phyloP scores from a whole-genome alignment of 1,140 invertebrate genomes.

The Polypedilum pembai region DNA sequence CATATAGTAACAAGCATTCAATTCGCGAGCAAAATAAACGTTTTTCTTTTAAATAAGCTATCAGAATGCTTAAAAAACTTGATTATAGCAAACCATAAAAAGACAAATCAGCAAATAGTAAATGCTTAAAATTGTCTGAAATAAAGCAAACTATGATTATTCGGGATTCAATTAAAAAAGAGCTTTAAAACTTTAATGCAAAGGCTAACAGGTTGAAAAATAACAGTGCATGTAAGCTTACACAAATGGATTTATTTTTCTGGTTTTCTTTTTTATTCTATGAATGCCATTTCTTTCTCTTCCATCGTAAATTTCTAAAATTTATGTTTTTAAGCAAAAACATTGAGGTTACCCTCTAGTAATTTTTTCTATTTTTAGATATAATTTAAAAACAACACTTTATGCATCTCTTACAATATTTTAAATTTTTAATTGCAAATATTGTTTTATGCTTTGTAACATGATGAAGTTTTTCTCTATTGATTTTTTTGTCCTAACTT shows the following conservation, averaged over 20 bases:
- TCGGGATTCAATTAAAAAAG: background rate
- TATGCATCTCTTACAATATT: background rate
- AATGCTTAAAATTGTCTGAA: too few relatives aligned
- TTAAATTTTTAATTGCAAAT: background rate
- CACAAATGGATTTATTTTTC: background rate
- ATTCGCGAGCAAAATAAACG: too few relatives aligned
- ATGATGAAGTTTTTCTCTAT: too few relatives aligned
- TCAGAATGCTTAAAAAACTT: too few relatives aligned
- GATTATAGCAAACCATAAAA: too few relatives aligned
- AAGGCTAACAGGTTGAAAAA: conserved; percentile 7
- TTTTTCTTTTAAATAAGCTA: too few relatives aligned
- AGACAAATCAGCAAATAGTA: too few relatives aligned
- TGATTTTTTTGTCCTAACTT: too few relatives aligned
- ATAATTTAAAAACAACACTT: background rate
- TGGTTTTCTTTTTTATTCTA: background rate
- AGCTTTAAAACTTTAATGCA: conserved; percentile 1
- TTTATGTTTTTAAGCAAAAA: conserved; percentile 2
- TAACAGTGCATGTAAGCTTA: too few relatives aligned
- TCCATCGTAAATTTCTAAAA: background rate
- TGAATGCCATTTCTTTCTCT: background rate
- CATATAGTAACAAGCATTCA: too few relatives aligned
- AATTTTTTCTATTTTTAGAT: too few relatives aligned
- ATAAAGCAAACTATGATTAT: too few relatives aligned
- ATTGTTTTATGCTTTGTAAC: background rate
- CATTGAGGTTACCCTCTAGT: background rate